Evolutionary conservation across 2,113 vertebrate species (phyloP).

Genomic region (Aptenodytes forsteri): DNA sequence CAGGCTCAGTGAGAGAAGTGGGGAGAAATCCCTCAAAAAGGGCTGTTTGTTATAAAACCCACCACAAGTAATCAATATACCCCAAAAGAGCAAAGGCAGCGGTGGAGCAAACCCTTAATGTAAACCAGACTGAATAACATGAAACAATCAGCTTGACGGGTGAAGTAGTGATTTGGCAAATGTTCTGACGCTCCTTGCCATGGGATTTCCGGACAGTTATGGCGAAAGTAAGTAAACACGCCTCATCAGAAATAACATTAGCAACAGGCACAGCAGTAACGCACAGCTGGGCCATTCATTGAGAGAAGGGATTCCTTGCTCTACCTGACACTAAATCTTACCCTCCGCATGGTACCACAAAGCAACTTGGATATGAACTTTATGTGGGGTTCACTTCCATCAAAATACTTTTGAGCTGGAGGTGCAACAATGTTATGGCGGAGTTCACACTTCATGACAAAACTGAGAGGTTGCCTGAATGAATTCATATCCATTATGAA

Average conservation of each 20-base stretch:
- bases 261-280: neutral
- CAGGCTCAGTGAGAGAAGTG: neutral
- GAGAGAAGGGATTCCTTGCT: neutral
- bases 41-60: conserved; percentile 33
- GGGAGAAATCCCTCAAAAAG: neutral
- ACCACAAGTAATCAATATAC: conserved; percentile 42
- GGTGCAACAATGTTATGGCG: neutral
- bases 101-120: conserved; percentile 33
- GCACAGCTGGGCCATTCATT: neutral
- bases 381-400: neutral
- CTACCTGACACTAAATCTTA: neutral
- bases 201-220: conserved; percentile 36
- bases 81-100: conserved; percentile 16
- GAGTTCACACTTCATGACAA: neutral
- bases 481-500: neutral
- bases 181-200: conserved; percentile 29
- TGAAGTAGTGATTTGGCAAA: conserved; percentile 60
- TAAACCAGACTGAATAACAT: conserved; percentile 2
- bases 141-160: conserved; percentile 37
- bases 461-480: neutral
- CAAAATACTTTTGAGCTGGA: neutral
- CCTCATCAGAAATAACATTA: conserved; percentile 17
- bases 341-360: neutral
- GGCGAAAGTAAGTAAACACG: conserved; percentile 49
- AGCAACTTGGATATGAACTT: neutral